Conservation (phyloP, 2,113 vertebrate genomes). For the Nesoenas mayeri region DNA sequence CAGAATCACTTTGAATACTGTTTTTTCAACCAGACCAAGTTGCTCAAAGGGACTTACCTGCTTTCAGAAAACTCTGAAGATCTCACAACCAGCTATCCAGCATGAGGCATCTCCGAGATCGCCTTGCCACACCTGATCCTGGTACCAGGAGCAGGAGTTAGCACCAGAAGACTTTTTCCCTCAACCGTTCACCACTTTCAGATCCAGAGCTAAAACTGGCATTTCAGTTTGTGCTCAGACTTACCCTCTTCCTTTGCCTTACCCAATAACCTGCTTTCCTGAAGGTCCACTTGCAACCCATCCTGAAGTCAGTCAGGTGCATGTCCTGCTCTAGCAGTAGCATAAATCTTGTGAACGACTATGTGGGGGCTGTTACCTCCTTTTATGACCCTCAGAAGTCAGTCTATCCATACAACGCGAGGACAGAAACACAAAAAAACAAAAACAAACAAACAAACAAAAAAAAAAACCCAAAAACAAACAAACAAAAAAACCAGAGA, state of each 20-base stretch:
- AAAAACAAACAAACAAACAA: neutral
- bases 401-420: neutral
- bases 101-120: neutral
- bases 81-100: neutral
- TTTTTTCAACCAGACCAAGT: neutral
- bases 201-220: neutral
- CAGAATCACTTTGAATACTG: neutral
- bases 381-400: neutral
- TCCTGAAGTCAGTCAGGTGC: neutral
- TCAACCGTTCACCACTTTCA: neutral
- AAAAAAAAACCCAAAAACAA: neutral
- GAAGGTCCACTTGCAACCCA: neutral
- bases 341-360: neutral
- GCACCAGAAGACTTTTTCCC: neutral
- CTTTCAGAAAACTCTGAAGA: neutral
- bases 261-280: neutral
- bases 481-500: neutral
- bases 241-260: neutral
- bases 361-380: neutral
- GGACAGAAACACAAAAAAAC: neutral
- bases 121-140: neutral
- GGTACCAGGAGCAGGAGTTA: accelerated
- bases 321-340: neutral
- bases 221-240: neutral
- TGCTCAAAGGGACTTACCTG: neutral